Evolutionary conservation across 2,113 vertebrate genomes (phyloP).

Genomic region (Bambusicola thoracicus): DNA sequence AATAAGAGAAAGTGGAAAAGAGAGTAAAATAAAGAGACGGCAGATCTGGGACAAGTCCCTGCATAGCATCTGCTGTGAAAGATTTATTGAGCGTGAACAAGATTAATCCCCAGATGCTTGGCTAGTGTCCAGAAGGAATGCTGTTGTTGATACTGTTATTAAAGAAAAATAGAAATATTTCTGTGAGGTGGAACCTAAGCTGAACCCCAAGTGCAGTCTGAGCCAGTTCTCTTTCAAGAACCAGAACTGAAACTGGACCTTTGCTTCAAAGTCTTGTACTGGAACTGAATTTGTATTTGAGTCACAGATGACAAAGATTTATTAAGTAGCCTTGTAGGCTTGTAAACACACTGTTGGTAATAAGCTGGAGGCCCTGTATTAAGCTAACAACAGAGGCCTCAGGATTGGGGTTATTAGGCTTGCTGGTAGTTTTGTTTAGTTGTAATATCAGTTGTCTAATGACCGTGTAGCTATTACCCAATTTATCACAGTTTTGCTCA

Average conservation of each 20-base stretch:
- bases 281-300: background rate
- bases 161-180: background rate
- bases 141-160: accelerated
- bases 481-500: conserved; percentile 9
- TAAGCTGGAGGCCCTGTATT: background rate
- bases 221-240: conserved; percentile 5
- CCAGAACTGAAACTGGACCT: background rate
- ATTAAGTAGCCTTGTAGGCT: background rate
- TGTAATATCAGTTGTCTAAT: conserved; percentile 1
- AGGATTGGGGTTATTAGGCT: background rate
- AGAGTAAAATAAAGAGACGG: background rate
- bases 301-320: conserved; percentile 14
- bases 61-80: background rate
- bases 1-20: background rate
- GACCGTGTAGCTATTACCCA: background rate
- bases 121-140: background rate
- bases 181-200: background rate
- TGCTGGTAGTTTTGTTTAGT: background rate
- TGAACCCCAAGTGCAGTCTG: background rate
- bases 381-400: background rate
- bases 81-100: background rate
- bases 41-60: background rate
- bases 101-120: background rate
- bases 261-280: background rate
- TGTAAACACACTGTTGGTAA: conserved; percentile 1